phyloP scores from a whole-genome alignment of 2,888 invertebrate species.

The Hyposoter didymator region DNA sequence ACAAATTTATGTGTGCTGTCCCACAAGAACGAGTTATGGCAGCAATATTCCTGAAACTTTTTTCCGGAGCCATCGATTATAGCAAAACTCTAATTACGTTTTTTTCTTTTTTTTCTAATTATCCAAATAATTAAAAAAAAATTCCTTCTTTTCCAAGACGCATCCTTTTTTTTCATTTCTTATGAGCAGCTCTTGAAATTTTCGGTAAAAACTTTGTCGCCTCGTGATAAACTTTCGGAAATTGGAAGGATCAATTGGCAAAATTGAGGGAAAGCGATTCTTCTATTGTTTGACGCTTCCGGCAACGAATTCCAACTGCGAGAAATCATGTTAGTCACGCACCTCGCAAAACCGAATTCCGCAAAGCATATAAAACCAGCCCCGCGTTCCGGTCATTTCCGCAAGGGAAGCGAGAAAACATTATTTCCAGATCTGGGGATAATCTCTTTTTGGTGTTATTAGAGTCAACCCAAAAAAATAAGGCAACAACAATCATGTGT shows the following conservation, averaged over 20 bases:
- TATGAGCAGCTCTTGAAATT: too few relatives aligned
- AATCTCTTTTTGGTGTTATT: slow-evolving; percentile 11
- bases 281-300: not conserved
- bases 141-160: too few relatives aligned
- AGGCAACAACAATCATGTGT: not conserved
- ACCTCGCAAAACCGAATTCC: not conserved
- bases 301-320: not conserved
- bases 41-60: not conserved
- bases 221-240: too few relatives aligned
- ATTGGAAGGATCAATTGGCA: too few relatives aligned
- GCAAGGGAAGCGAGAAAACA: not conserved
- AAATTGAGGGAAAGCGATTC: too few relatives aligned
- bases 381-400: slow-evolving; percentile 1
- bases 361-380: slow-evolving; percentile 7
- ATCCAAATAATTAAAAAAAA: too few relatives aligned
- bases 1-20: not conserved
- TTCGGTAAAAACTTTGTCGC: too few relatives aligned
- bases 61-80: not conserved
- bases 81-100: too few relatives aligned
- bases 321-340: slow-evolving; percentile 1
- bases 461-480: slow-evolving; percentile 15
- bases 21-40: not conserved
- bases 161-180: too few relatives aligned
- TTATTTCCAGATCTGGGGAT: not conserved
- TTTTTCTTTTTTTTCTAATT: not conserved